Percentiles rank a stretch among this genome's conserved stretches.
Evolutionary conservation across 2,797 vertebrate species (phyloP).

Genomic region (Alcedo atthis): DNA sequence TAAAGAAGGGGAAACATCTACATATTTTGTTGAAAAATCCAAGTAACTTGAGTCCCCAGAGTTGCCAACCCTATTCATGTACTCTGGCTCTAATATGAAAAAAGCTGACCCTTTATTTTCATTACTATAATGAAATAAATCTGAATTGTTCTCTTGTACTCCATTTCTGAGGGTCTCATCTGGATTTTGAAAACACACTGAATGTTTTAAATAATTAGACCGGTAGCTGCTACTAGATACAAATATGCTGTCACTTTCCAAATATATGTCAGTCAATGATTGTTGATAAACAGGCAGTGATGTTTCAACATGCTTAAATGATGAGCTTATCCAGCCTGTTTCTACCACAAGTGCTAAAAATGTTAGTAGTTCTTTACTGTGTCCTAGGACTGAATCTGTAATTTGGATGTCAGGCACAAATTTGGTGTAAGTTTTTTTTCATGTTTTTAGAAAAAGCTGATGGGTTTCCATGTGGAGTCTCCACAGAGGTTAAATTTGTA

Average conservation of each 20-base stretch:
- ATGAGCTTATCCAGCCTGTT: slow-evolving; percentile 36
- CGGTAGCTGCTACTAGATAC: slow-evolving; percentile 11
- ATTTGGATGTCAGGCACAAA: background rate
- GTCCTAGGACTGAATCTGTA: background rate
- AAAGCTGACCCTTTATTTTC: background rate
- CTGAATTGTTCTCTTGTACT: background rate
- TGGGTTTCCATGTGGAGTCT: background rate
- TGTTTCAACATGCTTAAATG: background rate
- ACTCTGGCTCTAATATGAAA: background rate
- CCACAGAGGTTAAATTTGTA: background rate
- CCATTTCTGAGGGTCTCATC: background rate
- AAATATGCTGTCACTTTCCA: background rate
- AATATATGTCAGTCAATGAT: background rate
- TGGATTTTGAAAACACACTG: slow-evolving; percentile 5
- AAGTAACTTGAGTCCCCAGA: background rate
- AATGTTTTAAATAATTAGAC: slow-evolving; percentile 25
- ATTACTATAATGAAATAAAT: background rate
- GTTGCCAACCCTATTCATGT: background rate
- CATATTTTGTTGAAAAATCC: slow-evolving; percentile 14
- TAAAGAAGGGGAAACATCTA: slow-evolving; percentile 44
- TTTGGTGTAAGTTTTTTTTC: slow-evolving; percentile 20
- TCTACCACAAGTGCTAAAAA: slow-evolving; percentile 7
- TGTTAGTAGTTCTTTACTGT: background rate
- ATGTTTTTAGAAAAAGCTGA: slow-evolving; percentile 15
- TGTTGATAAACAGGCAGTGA: slow-evolving; percentile 20